Evolutionary conservation across 2,888 invertebrate species (phyloP), one percentile per base, ranked within the genome.

Genomic region (Xestia xanthographa): DNA sequence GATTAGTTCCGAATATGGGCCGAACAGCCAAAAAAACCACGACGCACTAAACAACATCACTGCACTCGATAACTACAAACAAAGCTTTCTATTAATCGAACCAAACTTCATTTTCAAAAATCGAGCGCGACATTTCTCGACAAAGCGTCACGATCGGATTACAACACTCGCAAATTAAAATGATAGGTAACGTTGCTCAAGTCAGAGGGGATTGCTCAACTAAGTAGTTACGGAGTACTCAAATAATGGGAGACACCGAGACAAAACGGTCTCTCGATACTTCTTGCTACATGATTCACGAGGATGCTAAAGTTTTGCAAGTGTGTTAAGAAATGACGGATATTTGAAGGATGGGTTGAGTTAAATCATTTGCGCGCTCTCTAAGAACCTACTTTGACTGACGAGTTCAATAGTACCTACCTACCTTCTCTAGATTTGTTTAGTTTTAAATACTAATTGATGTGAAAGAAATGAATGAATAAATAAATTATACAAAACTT

Each of bases 151-250:
- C 34, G 43, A 67, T 26, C 50, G 5, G 2, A 22, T 83, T 83
- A 60, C 86, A 65, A 70, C 60, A 85, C 5, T 67, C 67, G 38
- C 73, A 82, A 75, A 85, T 53, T 53, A 90, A 91, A 92, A 91
- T 91, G 76, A 91, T 92, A 60, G 29, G 60, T 20, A 89, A 79
- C 79, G 89, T 92, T 93, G 89, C 89, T 80, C 84, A 91, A 91
- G 90, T n/a, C 48, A 63, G 63, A 43, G 34, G 75, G 50, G 43
- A 56, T 86, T 86, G 50, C 75, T 22, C 17, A 69, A 86, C 43
- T n/a, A 38, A 62, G 45, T 41, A 20, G 29, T 22, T 20, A n/a
- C 38, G 14, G 50, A 26, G 34, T 45, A 65, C 6, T 63, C 50
- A 26, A 74, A 62, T 66, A 80, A 65, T 71, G 62, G 77, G 69